Percentiles rank a stretch among this genome's conserved stretches.
phyloP scores from a whole-genome alignment of 37 sponge, comb jelly and placozoan genomes.

The Haliclona indistincta region DNA sequence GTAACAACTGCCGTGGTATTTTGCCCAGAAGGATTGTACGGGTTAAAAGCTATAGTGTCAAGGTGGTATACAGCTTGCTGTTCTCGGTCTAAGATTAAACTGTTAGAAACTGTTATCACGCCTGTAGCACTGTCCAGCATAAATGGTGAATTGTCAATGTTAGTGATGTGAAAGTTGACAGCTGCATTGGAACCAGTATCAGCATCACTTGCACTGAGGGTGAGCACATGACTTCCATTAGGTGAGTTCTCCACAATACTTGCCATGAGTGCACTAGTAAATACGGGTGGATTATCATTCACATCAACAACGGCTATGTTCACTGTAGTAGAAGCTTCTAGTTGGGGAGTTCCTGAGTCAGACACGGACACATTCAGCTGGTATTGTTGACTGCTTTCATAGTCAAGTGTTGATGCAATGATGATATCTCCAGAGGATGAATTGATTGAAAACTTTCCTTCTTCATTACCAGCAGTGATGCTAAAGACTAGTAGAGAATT shows the following conservation, averaged over 20 bases:
- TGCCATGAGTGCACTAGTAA: constrained; percentile 13
- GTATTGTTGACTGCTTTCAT: constrained; percentile 19
- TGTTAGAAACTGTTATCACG: not conserved
- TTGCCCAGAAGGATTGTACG: not conserved
- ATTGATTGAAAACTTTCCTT: constrained; percentile 28
- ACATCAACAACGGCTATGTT: constrained; percentile 26
- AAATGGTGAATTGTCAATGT: not conserved
- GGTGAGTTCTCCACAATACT: constrained; percentile 31
- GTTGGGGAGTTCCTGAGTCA: constrained; percentile 10
- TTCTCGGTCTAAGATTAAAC: constrained; percentile 28
- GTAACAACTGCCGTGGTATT: constrained; percentile 8
- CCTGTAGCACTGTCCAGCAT: constrained; percentile 3
- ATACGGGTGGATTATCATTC: constrained; percentile 65
- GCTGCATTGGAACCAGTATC: constrained; percentile 44
- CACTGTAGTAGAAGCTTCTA: constrained; percentile 5
- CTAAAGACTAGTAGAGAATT: constrained; percentile 5
- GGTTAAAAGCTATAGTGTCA: constrained; percentile 29
- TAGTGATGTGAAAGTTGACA: not conserved
- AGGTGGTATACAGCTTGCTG: not conserved
- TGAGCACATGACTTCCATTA: constrained; percentile 14
- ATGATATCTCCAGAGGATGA: constrained; percentile 17
- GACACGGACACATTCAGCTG: too few species aligned
- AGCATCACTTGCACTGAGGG: constrained; percentile 43
- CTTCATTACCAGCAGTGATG: constrained; percentile 29
- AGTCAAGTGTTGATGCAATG: constrained; percentile 6